A percentile compares a stretch with the other conserved stretches of the same genome.
These are phyloP conservation scores for Trachelus troglodyta DNA, from an alignment of 2,888 invertebrate genomes.

Conservation along the genomic window DNA sequence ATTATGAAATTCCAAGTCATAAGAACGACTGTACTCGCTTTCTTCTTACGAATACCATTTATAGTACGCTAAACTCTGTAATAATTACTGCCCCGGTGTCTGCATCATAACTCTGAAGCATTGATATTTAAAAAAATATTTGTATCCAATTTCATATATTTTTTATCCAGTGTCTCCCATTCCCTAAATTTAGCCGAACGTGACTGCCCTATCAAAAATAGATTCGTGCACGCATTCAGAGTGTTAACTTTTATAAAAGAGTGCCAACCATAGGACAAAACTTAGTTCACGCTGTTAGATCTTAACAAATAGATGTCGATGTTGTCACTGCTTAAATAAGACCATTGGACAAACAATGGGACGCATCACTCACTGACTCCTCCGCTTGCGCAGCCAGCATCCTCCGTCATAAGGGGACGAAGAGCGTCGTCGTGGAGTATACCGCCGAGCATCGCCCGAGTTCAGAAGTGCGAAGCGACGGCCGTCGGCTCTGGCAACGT, in stretches of 20 bases:
- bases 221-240: background rate
- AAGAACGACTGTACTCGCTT: background rate
- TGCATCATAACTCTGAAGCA: background rate
- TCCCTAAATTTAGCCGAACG: too few relatives aligned
- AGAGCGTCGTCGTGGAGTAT: slow-evolving; percentile 17
- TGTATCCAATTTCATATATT: background rate
- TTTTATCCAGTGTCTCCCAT: background rate
- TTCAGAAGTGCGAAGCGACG: slow-evolving; percentile 53
- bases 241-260: background rate
- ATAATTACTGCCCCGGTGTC: background rate
- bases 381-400: slow-evolving; percentile 15
- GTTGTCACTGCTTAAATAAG: slow-evolving; percentile 24
- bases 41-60: background rate
- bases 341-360: slow-evolving; percentile 34
- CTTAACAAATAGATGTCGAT: slow-evolving; percentile 19
- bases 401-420: background rate
- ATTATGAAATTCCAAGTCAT: background rate
- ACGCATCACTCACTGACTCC: slow-evolving; percentile 37
- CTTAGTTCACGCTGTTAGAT: background rate
- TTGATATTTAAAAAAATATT: background rate
- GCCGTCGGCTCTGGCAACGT: slow-evolving; percentile 47
- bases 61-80: background rate
- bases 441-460: slow-evolving; percentile 21
- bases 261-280: background rate
- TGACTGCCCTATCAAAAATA: too few relatives aligned